Base-by-base conservation (phyloP, 2,797 vertebrate species). In the Muscicapa comitata region DNA sequence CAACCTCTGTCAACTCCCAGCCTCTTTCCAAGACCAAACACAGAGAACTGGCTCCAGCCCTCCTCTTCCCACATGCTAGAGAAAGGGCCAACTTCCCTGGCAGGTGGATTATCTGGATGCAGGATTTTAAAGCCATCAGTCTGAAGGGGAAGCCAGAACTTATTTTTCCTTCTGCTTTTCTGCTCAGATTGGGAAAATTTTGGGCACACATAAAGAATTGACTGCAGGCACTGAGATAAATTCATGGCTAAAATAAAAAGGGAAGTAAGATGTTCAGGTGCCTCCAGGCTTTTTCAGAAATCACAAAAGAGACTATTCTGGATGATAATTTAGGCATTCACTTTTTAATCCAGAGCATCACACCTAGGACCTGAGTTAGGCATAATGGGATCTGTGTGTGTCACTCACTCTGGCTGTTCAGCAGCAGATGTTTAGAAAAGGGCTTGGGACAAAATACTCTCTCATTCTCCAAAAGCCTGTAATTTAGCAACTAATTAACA, bases 401-500 rank as follows among this genome's bases (percentile, higher is more conserved):
- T 25, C 10, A 3, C 15, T 74, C 53, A 8, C 23, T 28, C 50
- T 47, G 42, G 29, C 55, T 78, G 31, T 43, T 87, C 74, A 47
- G 70, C 25, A 83, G 66, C 70, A 77, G 43, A 67, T 53, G 31
- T 28, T 63, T 42, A 42, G 59, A 35, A 85, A 72, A 50, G 28
- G 71, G 24, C 28, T 26, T 73, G 23, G 35, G 55, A 95, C 71
- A 61, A 82, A 90, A 78, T 28, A 82, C 14, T 42, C 53, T 18
- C 57, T 72, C 38, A 58, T 71, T 45, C 43, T 82, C 59, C 51
- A 73, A 76, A 85, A 88, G 29, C 55, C 40, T 90, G 48, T 23
- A 65, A 65, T 81, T 94, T 87, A 82, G 48, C 24, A 42, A 85
- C 62, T 61, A 92, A 75, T 82, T 70, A 73, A 75, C 18, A 85